Evolutionary conservation across 2,113 vertebrate species (phyloP).

Genomic region (Herpailurus yagouaroundi): DNA sequence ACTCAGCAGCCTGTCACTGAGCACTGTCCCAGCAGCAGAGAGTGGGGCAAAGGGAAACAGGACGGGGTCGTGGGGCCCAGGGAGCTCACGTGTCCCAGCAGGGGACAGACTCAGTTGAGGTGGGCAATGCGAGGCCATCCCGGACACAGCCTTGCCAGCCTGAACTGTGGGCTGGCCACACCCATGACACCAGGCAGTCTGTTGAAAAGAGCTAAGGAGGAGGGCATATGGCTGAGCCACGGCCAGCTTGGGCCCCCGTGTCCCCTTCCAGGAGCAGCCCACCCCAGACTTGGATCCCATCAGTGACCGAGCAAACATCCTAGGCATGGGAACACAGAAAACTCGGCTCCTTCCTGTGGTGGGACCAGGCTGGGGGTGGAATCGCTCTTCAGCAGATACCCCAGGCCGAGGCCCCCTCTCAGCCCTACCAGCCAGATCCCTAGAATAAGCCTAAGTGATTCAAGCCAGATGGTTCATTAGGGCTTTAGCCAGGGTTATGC

Average conservation of each 20-base stretch:
- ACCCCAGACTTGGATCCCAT: background rate
- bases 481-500: constrained; percentile 83
- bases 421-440: constrained; percentile 61
- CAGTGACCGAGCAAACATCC: background rate
- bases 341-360: background rate
- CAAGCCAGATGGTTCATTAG: constrained; percentile 77
- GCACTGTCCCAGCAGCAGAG: background rate
- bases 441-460: constrained; percentile 75
- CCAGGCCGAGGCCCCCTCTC: background rate
- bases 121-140: background rate
- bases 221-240: background rate
- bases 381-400: background rate
- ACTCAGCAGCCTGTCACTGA: background rate
- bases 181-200: background rate
- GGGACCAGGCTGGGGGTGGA: background rate
- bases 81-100: background rate
- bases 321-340: background rate
- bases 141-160: background rate
- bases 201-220: background rate
- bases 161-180: background rate
- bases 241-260: background rate
- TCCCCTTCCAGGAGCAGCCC: background rate
- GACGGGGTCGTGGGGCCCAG: background rate
- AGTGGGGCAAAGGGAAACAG: background rate
- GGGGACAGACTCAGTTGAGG: background rate